phyloP scores from a whole-genome alignment of 2,113 vertebrate species.

The Rhadina sibilatrix region DNA sequence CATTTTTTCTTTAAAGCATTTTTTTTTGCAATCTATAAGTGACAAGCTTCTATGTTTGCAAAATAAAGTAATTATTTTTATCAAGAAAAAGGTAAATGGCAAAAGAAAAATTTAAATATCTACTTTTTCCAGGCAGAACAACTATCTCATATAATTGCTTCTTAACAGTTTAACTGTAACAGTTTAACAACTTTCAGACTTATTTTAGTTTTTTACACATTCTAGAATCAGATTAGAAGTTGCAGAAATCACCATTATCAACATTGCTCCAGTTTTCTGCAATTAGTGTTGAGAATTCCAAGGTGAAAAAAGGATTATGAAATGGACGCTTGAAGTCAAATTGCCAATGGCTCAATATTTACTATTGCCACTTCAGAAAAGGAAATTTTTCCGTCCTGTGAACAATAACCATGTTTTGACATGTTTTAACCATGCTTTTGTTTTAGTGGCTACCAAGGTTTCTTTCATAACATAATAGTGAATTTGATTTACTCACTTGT shows the following conservation, averaged over 20 bases:
- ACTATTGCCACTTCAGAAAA: not conserved
- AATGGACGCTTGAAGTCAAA: not conserved
- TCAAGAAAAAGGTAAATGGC: conserved; percentile 5
- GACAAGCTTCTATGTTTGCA: not conserved
- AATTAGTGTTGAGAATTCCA: not conserved
- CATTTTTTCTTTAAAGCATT: not conserved
- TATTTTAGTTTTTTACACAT: not conserved
- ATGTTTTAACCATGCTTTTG: not conserved
- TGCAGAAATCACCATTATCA: not conserved
- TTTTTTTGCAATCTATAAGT: not conserved
- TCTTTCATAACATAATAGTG: not conserved
- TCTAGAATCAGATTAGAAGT: not conserved
- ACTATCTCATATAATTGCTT: not conserved
- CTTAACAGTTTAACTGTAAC: conserved; percentile 8
- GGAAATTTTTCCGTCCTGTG: not conserved
- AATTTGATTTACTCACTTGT: not conserved
- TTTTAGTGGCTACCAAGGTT: not conserved
- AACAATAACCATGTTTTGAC: not conserved
- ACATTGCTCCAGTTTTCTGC: not conserved
- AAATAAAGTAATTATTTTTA: conserved; percentile 34
- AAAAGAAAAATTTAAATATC: conserved; percentile 3
- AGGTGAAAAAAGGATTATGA: not conserved
- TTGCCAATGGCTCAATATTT: not conserved
- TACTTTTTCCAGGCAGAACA: not conserved
- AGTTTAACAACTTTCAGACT: not conserved